These are phyloP conservation scores for Lycia hirtaria DNA, from an alignment of 2,888 invertebrate genomes.

Conservation along the genomic window DNA sequence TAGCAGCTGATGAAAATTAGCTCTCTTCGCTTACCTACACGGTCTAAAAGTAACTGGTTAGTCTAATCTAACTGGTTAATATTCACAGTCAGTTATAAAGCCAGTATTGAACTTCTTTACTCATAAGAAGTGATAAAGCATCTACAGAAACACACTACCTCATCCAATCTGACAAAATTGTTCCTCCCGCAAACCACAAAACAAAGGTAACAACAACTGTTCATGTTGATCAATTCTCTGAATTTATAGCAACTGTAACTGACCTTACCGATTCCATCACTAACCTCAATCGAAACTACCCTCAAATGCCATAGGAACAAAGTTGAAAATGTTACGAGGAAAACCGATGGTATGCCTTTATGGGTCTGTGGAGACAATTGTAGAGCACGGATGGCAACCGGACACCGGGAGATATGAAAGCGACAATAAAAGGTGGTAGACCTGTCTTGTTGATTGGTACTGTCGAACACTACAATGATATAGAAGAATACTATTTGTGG, in stretches of 20 bases:
- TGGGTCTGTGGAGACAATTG: constrained; percentile 63
- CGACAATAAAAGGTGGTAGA: constrained; percentile 83
- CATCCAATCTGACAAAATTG: constrained; percentile 22
- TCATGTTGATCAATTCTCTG: constrained; percentile 43
- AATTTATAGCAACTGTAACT: constrained; percentile 53
- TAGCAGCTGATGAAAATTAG: neutral
- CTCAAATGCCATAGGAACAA: neutral
- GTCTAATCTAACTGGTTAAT: too few species aligned
- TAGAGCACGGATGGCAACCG: constrained; percentile 75
- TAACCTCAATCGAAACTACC: constrained; percentile 26
- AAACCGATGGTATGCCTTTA: constrained; percentile 42
- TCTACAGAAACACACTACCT: too few species aligned
- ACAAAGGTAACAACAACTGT: constrained; percentile 43
- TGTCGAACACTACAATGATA: constrained; percentile 45
- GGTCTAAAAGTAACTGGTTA: too few species aligned
- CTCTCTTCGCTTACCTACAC: too few species aligned
- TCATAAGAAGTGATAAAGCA: too few species aligned
- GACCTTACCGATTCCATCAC: constrained; percentile 39
- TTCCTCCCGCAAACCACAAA: constrained; percentile 34
- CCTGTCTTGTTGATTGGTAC: constrained; percentile 80
- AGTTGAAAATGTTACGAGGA: constrained; percentile 1
- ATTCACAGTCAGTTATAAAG: too few species aligned
- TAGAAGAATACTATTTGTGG: neutral
- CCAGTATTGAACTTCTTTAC: too few species aligned
- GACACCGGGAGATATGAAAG: constrained; percentile 81